These are phyloP conservation scores for Cricetomys ansorgei DNA, from an alignment of 2,113 vertebrate genomes.

Conservation along the genomic window DNA sequence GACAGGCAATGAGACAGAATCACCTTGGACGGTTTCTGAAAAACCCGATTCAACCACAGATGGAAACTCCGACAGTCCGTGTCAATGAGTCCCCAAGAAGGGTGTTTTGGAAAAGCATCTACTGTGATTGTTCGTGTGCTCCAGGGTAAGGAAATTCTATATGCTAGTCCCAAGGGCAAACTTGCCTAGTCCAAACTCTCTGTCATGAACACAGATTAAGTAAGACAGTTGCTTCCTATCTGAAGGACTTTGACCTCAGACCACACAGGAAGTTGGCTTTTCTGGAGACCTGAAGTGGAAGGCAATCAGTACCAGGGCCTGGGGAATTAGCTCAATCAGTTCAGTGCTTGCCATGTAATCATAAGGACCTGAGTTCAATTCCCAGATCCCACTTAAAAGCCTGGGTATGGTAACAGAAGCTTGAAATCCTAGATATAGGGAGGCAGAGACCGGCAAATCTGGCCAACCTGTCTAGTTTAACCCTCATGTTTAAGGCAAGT, in stretches of 20 bases:
- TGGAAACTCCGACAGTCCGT: neutral
- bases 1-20: neutral
- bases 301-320: too few relatives aligned
- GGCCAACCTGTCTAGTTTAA: neutral
- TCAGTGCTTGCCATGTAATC: neutral
- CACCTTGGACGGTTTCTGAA: neutral
- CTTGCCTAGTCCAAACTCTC: neutral
- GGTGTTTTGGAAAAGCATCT: neutral
- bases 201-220: neutral
- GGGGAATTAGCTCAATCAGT: neutral
- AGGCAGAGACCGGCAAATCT: neutral
- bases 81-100: neutral
- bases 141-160: neutral
- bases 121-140: neutral
- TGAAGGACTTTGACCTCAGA: neutral
- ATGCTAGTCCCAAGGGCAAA: neutral
- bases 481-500: neutral
- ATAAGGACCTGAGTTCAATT: neutral
- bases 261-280: neutral
- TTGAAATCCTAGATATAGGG: too few relatives aligned
- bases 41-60: constrained; percentile 11
- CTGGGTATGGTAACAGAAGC: neutral
- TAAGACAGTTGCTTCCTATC: neutral
- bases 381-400: neutral
- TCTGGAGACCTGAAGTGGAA: neutral